A percentile compares a stretch with the other conserved stretches of the same genome.
Conservation (phyloP, 2,797 vertebrate genomes). For the Taeniopygia guttata region DNA sequence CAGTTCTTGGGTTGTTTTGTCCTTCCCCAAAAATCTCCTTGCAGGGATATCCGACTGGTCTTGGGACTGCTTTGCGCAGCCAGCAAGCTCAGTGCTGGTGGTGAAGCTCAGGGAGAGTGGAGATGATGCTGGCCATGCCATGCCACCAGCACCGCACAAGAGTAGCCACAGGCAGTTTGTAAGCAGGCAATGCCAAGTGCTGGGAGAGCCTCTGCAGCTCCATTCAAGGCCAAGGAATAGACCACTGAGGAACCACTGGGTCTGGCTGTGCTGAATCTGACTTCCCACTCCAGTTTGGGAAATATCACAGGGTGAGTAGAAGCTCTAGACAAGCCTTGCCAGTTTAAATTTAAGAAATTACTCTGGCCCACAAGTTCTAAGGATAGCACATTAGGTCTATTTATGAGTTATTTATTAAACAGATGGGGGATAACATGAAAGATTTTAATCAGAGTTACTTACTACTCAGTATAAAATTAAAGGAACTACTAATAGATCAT, state of each 20-base stretch:
- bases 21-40: not conserved
- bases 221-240: not conserved
- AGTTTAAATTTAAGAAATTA: not conserved
- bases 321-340: not conserved
- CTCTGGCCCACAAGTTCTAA: not conserved
- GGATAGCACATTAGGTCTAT: not conserved
- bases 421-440: not conserved
- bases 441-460: not conserved
- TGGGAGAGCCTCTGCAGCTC: conserved; percentile 48
- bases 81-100: not conserved
- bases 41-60: not conserved
- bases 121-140: not conserved
- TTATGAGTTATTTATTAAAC: not conserved
- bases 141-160: not conserved
- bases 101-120: not conserved
- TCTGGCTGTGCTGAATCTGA: not conserved
- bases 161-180: not conserved
- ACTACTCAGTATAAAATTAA: not conserved
- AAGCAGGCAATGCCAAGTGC: not conserved
- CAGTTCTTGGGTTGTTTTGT: not conserved
- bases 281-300: not conserved
- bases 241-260: not conserved
- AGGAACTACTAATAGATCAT: not conserved
- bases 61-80: not conserved
- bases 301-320: not conserved